phyloP scores from a whole-genome alignment of 2,797 vertebrate species.

The Cuniculus paca region DNA sequence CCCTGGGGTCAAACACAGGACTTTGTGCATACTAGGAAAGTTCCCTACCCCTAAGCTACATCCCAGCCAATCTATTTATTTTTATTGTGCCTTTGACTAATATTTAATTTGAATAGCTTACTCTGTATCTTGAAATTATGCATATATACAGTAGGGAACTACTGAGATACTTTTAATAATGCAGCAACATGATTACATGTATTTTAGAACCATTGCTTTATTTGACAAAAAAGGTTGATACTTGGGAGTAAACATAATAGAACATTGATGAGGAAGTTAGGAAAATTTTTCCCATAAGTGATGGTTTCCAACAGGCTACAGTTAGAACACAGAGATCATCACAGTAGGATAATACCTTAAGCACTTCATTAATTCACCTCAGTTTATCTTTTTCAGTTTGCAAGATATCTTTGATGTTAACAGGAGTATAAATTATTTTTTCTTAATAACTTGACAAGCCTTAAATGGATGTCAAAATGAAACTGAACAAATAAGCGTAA shows the following conservation, averaged over 20 bases:
- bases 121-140: neutral
- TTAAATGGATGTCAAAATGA: conserved; percentile 26
- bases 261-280: neutral
- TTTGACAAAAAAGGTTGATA: neutral
- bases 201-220: conserved; percentile 3
- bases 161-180: conserved; percentile 21
- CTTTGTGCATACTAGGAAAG: neutral
- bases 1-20: neutral
- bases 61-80: neutral
- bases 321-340: neutral
- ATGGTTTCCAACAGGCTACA: neutral
- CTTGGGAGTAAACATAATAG: neutral
- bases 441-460: neutral
- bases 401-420: neutral
- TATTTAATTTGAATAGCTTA: conserved; percentile 33
- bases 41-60: neutral
- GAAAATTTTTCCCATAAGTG: neutral
- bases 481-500: neutral
- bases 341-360: neutral
- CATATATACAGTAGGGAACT: neutral
- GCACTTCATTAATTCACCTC: neutral
- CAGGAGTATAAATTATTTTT: conserved; percentile 33
- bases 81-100: conserved; percentile 24
- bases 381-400: neutral
- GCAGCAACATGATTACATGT: neutral